A percentile compares a stretch with the other conserved stretches of the same genome.
These are phyloP conservation scores for Drosophila mimica DNA, from an alignment of 2,888 invertebrate species.

Conservation along the genomic window DNA sequence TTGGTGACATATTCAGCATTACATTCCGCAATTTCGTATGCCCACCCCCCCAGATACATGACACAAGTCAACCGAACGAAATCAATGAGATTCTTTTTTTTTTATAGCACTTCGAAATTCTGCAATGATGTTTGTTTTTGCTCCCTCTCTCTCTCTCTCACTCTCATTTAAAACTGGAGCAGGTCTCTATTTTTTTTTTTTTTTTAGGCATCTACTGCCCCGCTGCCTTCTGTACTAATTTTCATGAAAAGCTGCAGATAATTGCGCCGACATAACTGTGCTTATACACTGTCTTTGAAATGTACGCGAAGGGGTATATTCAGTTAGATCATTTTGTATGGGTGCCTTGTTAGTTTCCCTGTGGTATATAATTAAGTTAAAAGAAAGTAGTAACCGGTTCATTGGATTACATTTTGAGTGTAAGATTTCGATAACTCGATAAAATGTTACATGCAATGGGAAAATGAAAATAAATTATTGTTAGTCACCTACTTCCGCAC, in stretches of 20 bases:
- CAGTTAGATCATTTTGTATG: not conserved
- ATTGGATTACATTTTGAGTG: not conserved
- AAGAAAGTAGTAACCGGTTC: not conserved
- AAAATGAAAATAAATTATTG: constrained; percentile 23
- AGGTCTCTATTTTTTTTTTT: constrained; percentile 29
- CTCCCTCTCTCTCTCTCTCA: constrained; percentile 7
- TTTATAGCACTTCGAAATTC: constrained; percentile 22
- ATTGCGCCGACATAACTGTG: constrained; percentile 51
- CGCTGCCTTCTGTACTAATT: constrained; percentile 52
- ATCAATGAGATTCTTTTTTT: constrained; percentile 23
- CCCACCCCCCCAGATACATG: constrained; percentile 40
- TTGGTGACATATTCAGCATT: constrained; percentile 42
- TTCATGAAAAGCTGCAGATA: constrained; percentile 49
- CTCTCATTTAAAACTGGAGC: constrained; percentile 56
- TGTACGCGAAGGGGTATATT: constrained; percentile 6
- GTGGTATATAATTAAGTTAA: not conserved
- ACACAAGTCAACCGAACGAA: constrained; percentile 13
- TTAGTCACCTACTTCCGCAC: constrained; percentile 21
- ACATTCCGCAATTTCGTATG: constrained; percentile 41
- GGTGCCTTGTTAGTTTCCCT: not conserved
- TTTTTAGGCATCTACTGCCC: constrained; percentile 29
- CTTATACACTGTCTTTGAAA: constrained; percentile 17
- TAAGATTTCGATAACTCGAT: constrained; percentile 13
- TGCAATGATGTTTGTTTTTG: constrained; percentile 37
- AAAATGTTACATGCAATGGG: constrained; percentile 13